Conservation (phyloP, 2,888 invertebrate genomes). For the Aphodius granarius region DNA sequence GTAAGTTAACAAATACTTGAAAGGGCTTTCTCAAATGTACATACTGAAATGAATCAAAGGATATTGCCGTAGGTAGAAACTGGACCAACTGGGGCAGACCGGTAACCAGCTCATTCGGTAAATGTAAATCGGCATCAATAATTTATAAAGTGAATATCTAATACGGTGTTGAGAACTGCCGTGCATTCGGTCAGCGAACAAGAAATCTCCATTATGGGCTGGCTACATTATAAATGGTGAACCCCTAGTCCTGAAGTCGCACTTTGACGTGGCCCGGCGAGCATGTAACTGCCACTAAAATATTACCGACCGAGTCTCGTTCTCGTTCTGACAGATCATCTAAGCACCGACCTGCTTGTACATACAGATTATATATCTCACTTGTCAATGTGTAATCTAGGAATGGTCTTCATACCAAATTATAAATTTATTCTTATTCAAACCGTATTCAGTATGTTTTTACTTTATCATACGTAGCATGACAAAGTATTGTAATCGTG, state of each 20-base stretch:
- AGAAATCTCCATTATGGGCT: slow-evolving; percentile 48
- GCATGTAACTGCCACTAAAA: slow-evolving; percentile 13
- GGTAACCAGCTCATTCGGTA: slow-evolving; percentile 4
- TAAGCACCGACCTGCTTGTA: neutral
- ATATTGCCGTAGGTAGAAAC: too few species aligned
- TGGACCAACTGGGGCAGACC: too few species aligned
- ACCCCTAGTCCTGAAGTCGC: slow-evolving; percentile 37
- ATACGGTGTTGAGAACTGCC: slow-evolving; percentile 38
- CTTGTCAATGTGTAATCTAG: neutral
- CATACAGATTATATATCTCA: neutral
- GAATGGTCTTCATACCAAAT: too few species aligned
- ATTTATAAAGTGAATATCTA: slow-evolving; percentile 44
- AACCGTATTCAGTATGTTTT: too few species aligned
- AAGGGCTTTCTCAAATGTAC: too few species aligned
- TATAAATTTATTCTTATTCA: too few species aligned
- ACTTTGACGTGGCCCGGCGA: slow-evolving; percentile 26
- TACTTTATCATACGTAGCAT: too few species aligned
- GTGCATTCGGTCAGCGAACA: slow-evolving; percentile 32
- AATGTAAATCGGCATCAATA: slow-evolving; percentile 43
- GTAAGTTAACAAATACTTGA: too few species aligned
- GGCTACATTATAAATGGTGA: slow-evolving; percentile 46
- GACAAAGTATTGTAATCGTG: too few species aligned
- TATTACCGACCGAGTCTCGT: slow-evolving; percentile 14
- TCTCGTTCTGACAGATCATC: neutral
- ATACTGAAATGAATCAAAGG: too few species aligned